Evolutionary conservation across 2,888 invertebrate genomes (phyloP).

Genomic region (Oscheius sp.): DNA sequence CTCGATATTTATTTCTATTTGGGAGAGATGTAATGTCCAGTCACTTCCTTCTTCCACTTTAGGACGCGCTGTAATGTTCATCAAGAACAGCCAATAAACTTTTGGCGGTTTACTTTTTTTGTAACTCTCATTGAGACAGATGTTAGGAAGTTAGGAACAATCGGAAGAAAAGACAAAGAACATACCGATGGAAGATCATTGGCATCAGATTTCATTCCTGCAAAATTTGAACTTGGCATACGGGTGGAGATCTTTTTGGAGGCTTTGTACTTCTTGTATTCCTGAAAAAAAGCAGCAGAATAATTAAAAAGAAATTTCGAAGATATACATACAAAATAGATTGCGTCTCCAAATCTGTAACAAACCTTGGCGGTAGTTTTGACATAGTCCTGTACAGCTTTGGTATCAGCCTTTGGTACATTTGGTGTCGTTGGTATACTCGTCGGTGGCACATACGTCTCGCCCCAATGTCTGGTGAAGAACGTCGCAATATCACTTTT

Average conservation of each 20-base stretch:
- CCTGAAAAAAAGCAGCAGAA: conserved; percentile 47
- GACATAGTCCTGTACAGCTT: conserved; percentile 88
- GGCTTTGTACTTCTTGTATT: conserved; percentile 66
- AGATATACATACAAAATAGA: too few species aligned
- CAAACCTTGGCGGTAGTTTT: conserved; percentile 64
- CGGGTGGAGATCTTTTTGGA: conserved; percentile 58
- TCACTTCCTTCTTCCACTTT: too few species aligned
- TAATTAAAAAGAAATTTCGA: too few species aligned
- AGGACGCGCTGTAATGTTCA: too few species aligned
- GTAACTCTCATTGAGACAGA: too few species aligned
- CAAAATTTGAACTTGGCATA: conserved; percentile 35
- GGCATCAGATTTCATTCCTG: conserved; percentile 53
- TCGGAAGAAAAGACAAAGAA: conserved; percentile 9
- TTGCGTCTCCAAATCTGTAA: too few species aligned
- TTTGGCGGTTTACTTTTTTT: not conserved
- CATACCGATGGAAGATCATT: conserved; percentile 62
- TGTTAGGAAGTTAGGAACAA: not conserved
- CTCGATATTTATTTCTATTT: too few species aligned
- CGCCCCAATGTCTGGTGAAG: conserved; percentile 98
- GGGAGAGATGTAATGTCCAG: too few species aligned
- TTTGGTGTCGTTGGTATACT: conserved; percentile 82
- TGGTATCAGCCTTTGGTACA: conserved; percentile 85
- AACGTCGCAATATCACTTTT: conserved; percentile 90
- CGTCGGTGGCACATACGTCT: conserved; percentile 85
- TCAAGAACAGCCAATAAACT: not conserved